phyloP scores from a whole-genome alignment of 2,888 invertebrate genomes.

The Mantis religiosa region DNA sequence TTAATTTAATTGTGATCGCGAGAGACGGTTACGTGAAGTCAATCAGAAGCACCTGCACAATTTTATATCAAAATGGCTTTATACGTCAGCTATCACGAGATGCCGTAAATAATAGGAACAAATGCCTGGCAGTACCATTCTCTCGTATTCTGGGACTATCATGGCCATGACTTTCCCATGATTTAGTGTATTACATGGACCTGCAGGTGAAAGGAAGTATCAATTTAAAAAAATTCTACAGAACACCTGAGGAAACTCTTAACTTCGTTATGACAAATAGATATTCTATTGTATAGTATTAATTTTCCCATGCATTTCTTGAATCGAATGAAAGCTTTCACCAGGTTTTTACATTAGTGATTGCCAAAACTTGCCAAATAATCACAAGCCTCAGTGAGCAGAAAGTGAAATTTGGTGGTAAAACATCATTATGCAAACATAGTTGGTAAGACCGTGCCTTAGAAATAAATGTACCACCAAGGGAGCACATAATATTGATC shows the following conservation, averaged over 20 bases:
- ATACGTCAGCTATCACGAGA: background rate
- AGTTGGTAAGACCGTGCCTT: too few relatives aligned
- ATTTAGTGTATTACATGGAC: background rate
- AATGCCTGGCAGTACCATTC: background rate
- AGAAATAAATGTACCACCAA: too few relatives aligned
- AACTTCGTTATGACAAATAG: background rate
- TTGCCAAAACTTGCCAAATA: background rate
- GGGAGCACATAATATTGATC: too few relatives aligned
- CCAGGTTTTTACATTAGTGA: background rate
- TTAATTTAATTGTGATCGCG: too few relatives aligned
- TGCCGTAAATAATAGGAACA: background rate
- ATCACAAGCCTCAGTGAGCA: background rate
- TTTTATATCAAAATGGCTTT: background rate
- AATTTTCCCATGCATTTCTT: too few relatives aligned
- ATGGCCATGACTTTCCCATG: background rate
- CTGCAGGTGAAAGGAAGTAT: background rate
- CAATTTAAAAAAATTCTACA: background rate
- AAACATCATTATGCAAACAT: background rate
- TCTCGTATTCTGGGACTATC: background rate
- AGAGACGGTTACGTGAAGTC: background rate
- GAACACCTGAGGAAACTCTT: background rate
- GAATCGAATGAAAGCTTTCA: background rate
- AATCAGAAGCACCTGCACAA: background rate
- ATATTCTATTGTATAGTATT: too few relatives aligned
- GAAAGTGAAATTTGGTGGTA: background rate